A percentile compares a stretch with the other conserved stretches of the same genome.
phyloP scores from a whole-genome alignment of 2,797 vertebrate genomes.

The Gadopsis bispinosus region DNA sequence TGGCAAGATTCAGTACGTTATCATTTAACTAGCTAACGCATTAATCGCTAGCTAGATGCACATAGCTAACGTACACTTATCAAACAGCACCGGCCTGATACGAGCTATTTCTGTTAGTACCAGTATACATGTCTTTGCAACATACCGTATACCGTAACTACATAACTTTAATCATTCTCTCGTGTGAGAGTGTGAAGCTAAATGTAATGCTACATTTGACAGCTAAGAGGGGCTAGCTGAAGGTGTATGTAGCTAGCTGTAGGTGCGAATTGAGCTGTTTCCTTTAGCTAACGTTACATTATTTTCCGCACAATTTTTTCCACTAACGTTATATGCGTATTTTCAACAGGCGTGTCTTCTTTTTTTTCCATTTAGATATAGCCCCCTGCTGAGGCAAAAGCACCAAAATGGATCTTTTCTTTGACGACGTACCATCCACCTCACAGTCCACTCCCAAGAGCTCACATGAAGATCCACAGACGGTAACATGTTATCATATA shows the following conservation, averaged over 20 bases:
- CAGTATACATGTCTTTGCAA: not conserved
- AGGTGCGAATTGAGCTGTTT: not conserved
- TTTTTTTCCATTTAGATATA: not conserved
- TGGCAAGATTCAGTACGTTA: not conserved
- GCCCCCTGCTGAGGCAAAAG: not conserved
- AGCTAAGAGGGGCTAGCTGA: not conserved
- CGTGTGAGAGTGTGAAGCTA: not conserved
- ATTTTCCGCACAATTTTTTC: not conserved
- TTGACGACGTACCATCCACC: slow-evolving; percentile 21
- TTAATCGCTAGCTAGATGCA: not conserved
- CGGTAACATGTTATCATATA: slow-evolving; percentile 1
- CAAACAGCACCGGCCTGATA: not conserved
- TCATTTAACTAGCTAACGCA: not conserved
- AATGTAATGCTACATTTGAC: not conserved
- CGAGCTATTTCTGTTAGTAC: not conserved
- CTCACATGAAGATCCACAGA: not conserved
- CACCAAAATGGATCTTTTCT: slow-evolving; percentile 55
- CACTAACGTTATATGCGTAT: not conserved
- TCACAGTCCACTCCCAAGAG: slow-evolving; percentile 16
- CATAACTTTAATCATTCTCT: not conserved
- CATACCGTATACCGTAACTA: not conserved
- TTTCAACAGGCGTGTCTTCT: not conserved
- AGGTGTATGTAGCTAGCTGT: not conserved
- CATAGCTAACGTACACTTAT: not conserved
- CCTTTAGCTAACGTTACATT: not conserved